phyloP scores from a whole-genome alignment of 2,113 vertebrate species.

The Eleginops maclovinus region DNA sequence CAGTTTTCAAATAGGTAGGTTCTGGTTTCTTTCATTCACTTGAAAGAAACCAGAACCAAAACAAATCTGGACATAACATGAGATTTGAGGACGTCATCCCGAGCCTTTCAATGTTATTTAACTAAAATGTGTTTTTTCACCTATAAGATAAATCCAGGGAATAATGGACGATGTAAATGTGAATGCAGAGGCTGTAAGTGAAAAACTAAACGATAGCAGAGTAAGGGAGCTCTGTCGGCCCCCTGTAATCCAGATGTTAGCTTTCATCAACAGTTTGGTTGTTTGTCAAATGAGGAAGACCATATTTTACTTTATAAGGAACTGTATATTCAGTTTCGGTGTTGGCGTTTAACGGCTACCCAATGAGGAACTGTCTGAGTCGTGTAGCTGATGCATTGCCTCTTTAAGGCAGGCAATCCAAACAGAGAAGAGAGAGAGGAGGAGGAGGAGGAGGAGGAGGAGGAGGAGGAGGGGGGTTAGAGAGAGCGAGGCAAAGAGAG shows the following conservation, averaged over 20 bases:
- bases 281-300: not conserved
- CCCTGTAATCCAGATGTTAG: not conserved
- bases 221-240: too few relatives aligned
- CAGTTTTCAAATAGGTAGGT: not conserved
- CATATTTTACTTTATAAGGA: too few relatives aligned
- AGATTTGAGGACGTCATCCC: too few relatives aligned
- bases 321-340: not conserved
- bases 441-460: slow-evolving; percentile 9
- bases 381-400: slow-evolving; percentile 46
- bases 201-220: too few relatives aligned
- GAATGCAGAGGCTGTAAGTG: too few relatives aligned
- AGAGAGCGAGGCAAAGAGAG: not conserved
- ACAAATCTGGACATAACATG: too few relatives aligned
- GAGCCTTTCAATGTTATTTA: too few relatives aligned
- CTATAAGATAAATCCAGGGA: too few relatives aligned
- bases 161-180: too few relatives aligned
- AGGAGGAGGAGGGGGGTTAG: not conserved
- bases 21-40: not conserved
- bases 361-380: slow-evolving; percentile 5
- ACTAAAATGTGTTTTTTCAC: too few relatives aligned
- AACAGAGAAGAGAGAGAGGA: slow-evolving; percentile 10
- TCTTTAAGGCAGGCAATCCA: slow-evolving; percentile 64
- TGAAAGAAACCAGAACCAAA: too few relatives aligned
- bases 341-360: not conserved
- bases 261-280: not conserved